These are phyloP conservation scores for Epistrophella euchroma DNA, from an alignment of 2,888 invertebrate species.

Conservation along the genomic window DNA sequence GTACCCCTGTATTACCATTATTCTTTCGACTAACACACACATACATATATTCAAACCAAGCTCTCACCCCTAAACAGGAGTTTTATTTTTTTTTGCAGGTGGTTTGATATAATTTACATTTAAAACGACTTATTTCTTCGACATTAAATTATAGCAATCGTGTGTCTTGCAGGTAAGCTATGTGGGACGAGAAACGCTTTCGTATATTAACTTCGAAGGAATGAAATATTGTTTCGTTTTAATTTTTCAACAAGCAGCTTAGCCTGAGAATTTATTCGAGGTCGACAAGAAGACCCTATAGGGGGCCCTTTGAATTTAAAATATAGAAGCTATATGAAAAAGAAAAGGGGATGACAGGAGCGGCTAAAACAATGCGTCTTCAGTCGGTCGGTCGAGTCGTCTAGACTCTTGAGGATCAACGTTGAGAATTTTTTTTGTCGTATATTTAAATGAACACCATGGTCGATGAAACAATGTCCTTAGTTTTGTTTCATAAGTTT, in stretches of 20 bases:
- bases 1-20: slow-evolving; percentile 13
- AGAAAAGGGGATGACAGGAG: neutral
- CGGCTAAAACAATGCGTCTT: neutral
- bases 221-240: slow-evolving; percentile 36
- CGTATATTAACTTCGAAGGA: neutral
- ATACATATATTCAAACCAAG: neutral
- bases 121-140: slow-evolving; percentile 22
- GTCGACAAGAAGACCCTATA: neutral
- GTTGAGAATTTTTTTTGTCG: neutral
- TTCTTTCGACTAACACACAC: neutral
- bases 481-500: slow-evolving; percentile 4
- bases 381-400: neutral
- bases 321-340: neutral
- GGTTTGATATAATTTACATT: slow-evolving; percentile 26
- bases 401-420: slow-evolving; percentile 25
- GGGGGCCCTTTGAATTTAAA: slow-evolving; percentile 2
- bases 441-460: neutral
- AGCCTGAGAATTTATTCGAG: slow-evolving; percentile 40
- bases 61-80: neutral
- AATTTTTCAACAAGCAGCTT: slow-evolving; percentile 33
- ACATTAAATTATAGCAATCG: slow-evolving; percentile 51
- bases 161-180: slow-evolving; percentile 42
- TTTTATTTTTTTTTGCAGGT: neutral
- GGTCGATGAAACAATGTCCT: slow-evolving; percentile 18
- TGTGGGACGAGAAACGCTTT: neutral